Conservation (phyloP, 1,140 invertebrate genomes). For the Daktulosphaira vitifoliae region DNA sequence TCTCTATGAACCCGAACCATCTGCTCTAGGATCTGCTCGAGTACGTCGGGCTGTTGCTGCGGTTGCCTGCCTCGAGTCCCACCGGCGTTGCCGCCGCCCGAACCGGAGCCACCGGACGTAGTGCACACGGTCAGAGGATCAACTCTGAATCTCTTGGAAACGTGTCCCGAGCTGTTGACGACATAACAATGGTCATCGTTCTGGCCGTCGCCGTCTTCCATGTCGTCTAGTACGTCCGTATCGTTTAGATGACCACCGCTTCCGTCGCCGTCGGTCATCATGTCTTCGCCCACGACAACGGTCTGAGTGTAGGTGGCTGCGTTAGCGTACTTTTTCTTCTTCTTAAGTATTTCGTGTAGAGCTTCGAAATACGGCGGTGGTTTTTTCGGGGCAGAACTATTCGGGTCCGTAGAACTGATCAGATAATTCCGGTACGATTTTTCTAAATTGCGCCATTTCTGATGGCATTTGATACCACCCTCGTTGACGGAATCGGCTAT, state of each 20-base stretch:
- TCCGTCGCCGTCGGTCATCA: background rate
- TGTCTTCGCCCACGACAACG: conserved; percentile 1
- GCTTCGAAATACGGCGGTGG: conserved; percentile 22
- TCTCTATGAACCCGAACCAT: background rate
- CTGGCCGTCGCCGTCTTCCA: background rate
- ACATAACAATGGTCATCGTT: conserved; percentile 28
- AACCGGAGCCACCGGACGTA: background rate
- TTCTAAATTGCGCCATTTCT: conserved; percentile 30
- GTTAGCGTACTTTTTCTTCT: conserved; percentile 23
- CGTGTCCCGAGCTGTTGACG: conserved; percentile 16
- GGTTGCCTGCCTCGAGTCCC: background rate
- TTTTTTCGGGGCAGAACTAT: conserved; percentile 14
- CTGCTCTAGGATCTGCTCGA: conserved; percentile 17
- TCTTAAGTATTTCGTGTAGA: conserved; percentile 14
- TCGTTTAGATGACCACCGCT: background rate
- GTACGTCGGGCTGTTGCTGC: background rate
- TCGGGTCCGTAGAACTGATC: conserved; percentile 9
- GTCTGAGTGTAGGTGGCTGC: conserved; percentile 10
- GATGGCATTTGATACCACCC: conserved; percentile 25
- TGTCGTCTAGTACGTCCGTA: background rate
- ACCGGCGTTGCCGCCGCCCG: background rate
- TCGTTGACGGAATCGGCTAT: conserved; percentile 9
- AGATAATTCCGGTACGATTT: conserved; percentile 18
- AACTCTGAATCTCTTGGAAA: conserved; percentile 5
- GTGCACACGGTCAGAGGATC: conserved; percentile 10